Evolutionary conservation across 2,888 invertebrate species (phyloP).

Genomic region (Euphydryas editha): DNA sequence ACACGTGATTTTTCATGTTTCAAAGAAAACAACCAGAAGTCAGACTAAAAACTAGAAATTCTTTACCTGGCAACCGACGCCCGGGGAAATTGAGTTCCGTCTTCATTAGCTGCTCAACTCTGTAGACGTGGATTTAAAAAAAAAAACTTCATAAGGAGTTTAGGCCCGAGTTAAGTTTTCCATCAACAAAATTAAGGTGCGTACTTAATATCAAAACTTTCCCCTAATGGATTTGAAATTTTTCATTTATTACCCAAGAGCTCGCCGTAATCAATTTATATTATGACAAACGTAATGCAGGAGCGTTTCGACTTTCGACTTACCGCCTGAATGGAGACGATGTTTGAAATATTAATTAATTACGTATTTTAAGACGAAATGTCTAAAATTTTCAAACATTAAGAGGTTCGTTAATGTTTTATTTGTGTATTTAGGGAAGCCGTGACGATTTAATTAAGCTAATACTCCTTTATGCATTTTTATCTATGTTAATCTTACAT

Average conservation of each 20-base stretch:
- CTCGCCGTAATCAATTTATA: slow-evolving; percentile 64
- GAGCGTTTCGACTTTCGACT: slow-evolving; percentile 41
- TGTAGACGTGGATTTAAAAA: slow-evolving; percentile 51
- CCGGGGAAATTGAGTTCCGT: slow-evolving; percentile 68
- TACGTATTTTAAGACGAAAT: slow-evolving; percentile 15
- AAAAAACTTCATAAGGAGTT: slow-evolving; percentile 69
- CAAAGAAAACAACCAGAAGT: slow-evolving; percentile 24
- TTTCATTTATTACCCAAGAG: slow-evolving; percentile 68
- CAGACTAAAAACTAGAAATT: slow-evolving; percentile 34
- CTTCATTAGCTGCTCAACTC: slow-evolving; percentile 71
- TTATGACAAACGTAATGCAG: slow-evolving; percentile 49
- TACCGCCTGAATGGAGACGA: slow-evolving; percentile 34
- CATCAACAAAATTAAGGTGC: slow-evolving; percentile 80
- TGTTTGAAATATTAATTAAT: slow-evolving; percentile 44
- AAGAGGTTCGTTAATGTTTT: slow-evolving; percentile 7
- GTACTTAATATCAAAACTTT: slow-evolving; percentile 77
- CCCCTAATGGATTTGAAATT: slow-evolving; percentile 78
- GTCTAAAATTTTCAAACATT: slow-evolving; percentile 15
- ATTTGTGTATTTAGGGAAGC: slow-evolving; percentile 1
- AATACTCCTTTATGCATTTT: background rate
- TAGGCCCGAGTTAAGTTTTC: slow-evolving; percentile 72
- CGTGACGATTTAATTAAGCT: background rate
- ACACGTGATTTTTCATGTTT: too few relatives aligned
- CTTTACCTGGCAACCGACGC: slow-evolving; percentile 36
- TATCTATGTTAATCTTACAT: background rate